phyloP scores from a whole-genome alignment of 2,888 invertebrate genomes.

The Exocentrus adspersus region DNA sequence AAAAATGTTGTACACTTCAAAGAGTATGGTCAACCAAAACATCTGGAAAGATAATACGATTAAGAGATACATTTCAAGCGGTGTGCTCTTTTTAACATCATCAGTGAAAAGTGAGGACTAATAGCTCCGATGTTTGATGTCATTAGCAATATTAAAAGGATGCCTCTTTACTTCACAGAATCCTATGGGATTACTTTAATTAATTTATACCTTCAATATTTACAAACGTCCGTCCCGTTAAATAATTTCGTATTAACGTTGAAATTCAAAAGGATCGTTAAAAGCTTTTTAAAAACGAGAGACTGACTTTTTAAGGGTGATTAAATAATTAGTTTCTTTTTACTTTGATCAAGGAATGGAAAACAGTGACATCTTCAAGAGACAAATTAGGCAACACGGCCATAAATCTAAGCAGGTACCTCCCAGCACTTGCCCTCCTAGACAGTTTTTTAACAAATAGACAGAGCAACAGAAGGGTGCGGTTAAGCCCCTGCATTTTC shows the following conservation, averaged over 20 bases:
- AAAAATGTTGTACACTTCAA: constrained; percentile 45
- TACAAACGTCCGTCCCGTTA: not conserved
- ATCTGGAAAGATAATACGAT: constrained; percentile 55
- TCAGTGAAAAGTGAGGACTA: constrained; percentile 25
- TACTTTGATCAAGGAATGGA: too few relatives aligned
- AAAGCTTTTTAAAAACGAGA: too few relatives aligned
- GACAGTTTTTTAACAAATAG: constrained; percentile 17
- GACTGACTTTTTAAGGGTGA: too few relatives aligned
- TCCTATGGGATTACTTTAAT: constrained; percentile 14
- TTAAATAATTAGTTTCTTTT: too few relatives aligned
- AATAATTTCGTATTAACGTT: not conserved
- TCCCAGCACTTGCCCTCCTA: constrained; percentile 3
- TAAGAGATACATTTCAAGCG: constrained; percentile 53
- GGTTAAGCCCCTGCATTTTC: constrained; percentile 23
- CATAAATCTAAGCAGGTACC: constrained; percentile 19
- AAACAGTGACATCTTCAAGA: not conserved
- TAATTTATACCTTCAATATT: constrained; percentile 13
- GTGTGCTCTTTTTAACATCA: constrained; percentile 37
- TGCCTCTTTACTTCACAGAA: not conserved
- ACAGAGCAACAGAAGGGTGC: constrained; percentile 16
- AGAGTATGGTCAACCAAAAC: constrained; percentile 51
- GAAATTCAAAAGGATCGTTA: too few relatives aligned
- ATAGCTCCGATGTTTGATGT: constrained; percentile 26
- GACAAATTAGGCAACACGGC: constrained; percentile 7
- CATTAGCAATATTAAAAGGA: constrained; percentile 24